Base-by-base conservation (phyloP, 2,888 invertebrate genomes). In the Kuschelorhynchus macadamiae region DNA sequence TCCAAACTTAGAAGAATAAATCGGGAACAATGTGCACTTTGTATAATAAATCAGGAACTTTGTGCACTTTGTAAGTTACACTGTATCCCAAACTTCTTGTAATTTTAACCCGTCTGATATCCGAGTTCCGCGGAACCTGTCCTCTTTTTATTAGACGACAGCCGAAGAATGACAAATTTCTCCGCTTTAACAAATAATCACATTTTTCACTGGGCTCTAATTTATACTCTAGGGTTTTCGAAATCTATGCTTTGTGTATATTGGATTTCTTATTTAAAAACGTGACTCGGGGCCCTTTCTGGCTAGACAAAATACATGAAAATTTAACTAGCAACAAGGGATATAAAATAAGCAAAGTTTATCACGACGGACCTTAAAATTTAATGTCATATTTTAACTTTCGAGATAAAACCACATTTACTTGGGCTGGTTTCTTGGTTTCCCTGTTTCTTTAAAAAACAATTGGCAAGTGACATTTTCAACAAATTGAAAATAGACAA, bases 121-220 rank as follows among this genome's bases (percentile, higher is more conserved):
- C 39, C 52, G 39, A 52, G 39, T 36, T 39, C n/a, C 39, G 52
- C 39, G 39, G 21, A 20, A 2, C 52, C 4, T 3, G 25, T 25
- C 7, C 25, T 25, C 25, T 25, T 52, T 52, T 52, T 44, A 33
- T 50, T 50, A 30, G 18, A 33, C 18, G 20, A 52, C 20, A 39
- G 36, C 39, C 9, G 39, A 21, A 39, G 39, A 52, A 57, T 44
- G 57, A 57, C 30, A 57, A 57, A 46, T 57, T 44, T 44, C 17
- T 18, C 33, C 39, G 49, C 41, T 9, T 57, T 20, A 36, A 57
- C 64, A 64, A 64, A 64, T 64, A 64, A 64, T 57, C 56, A 47
- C 64, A 64, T 64, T 64, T 57, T 64, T 64, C 64, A 64, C 57
- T 49, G 57, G 25, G 41, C 20, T n/a, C 41, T 64, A 64, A 64